These are phyloP conservation scores for Schizothorax lantsangensis DNA, from an alignment of 2,797 vertebrate species.

Conservation along the genomic window DNA sequence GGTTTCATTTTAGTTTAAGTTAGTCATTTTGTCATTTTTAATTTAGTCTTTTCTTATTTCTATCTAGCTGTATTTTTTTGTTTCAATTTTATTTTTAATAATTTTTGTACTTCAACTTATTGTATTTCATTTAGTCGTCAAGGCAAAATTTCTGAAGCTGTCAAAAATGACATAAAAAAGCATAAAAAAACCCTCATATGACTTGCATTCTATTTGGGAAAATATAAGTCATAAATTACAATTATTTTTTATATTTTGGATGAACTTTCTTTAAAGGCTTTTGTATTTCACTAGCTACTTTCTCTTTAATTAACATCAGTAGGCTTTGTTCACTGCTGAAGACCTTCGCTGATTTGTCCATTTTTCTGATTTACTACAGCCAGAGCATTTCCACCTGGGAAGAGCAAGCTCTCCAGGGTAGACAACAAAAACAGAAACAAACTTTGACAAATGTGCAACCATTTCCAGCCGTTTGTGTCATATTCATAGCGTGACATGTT, in stretches of 20 bases:
- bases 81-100: too few species aligned
- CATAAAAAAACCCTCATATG: too few species aligned
- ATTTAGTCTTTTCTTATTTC: not conserved
- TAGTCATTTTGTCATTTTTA: too few species aligned
- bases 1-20: not conserved
- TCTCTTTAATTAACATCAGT: not conserved
- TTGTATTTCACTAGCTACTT: not conserved
- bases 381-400: not conserved
- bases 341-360: not conserved
- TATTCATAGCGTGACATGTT: not conserved
- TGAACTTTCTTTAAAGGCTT: too few species aligned
- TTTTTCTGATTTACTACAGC: not conserved
- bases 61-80: too few species aligned
- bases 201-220: too few species aligned
- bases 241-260: too few species aligned
- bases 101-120: too few species aligned
- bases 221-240: too few species aligned
- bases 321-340: not conserved
- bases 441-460: not conserved
- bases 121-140: too few species aligned
- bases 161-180: too few species aligned
- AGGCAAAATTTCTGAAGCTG: too few species aligned
- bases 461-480: not conserved
- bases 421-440: not conserved
- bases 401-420: not conserved